Evolutionary conservation across 2,888 invertebrate species (phyloP).

Genomic region (Synergus umbraculus): DNA sequence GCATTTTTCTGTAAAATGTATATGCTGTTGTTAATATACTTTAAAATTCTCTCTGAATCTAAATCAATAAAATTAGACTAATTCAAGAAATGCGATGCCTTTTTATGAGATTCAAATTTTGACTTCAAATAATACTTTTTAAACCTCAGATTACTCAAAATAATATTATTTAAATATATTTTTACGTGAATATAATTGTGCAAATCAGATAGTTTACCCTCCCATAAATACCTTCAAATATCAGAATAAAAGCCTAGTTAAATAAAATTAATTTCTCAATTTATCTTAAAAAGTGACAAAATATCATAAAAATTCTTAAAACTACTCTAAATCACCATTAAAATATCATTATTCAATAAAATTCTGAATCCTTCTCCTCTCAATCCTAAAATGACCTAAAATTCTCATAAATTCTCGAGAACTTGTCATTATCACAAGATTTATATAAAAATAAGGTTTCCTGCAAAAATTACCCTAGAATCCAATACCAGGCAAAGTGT

Average conservation of each 20-base stretch:
- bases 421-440: background rate
- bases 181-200: background rate
- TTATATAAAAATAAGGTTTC: background rate
- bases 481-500: too few species aligned
- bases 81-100: too few species aligned
- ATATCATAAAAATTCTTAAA: background rate
- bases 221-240: background rate
- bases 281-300: background rate
- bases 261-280: background rate
- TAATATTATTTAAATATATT: too few species aligned
- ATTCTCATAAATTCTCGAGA: conserved; percentile 31
- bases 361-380: background rate
- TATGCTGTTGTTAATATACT: too few species aligned
- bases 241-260: background rate
- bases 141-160: too few species aligned
- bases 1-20: too few species aligned
- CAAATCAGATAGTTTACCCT: background rate
- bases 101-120: too few species aligned
- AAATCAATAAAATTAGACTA: too few species aligned
- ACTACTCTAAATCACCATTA: background rate
- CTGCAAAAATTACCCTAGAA: background rate
- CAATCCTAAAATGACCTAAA: conserved; percentile 12
- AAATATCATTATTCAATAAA: background rate
- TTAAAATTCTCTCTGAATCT: too few species aligned
- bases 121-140: too few species aligned